Percentiles rank a stretch among this genome's conserved stretches.
Conservation (phyloP, 2,888 invertebrate species). For the Galeruca laticollis region DNA sequence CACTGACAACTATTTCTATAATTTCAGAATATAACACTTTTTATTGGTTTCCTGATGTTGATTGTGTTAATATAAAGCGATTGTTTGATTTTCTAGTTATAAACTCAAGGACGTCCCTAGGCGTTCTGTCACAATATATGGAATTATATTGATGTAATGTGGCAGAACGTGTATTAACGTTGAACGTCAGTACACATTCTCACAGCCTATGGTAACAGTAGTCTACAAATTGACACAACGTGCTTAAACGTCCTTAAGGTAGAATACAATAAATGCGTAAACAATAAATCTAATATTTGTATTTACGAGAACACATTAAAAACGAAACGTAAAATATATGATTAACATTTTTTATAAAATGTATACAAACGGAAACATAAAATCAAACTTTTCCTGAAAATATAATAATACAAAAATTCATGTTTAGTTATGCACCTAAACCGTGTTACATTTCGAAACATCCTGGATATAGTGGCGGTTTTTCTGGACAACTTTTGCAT, state of each 20-base stretch:
- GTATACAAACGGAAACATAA: not conserved
- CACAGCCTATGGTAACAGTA: no score
- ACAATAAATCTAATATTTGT: no score
- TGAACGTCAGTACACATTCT: no score
- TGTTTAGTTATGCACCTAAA: not conserved
- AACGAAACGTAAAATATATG: no score
- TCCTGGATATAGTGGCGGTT: conserved; percentile 10
- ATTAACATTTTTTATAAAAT: conserved; percentile 10
- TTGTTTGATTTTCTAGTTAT: not conserved
- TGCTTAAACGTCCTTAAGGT: not conserved
- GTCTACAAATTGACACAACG: conserved; percentile 1
- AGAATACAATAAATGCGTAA: not conserved
- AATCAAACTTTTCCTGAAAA: not conserved
- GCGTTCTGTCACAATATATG: not conserved
- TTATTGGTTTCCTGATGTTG: not conserved
- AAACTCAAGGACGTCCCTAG: conserved; percentile 3
- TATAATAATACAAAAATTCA: not conserved
- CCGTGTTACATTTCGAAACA: not conserved
- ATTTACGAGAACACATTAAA: no score
- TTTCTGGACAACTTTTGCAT: conserved; percentile 11
- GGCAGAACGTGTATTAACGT: no score
- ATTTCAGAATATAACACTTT: not conserved
- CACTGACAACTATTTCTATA: conserved; percentile 8
- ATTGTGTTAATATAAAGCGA: conserved; percentile 1
- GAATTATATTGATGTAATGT: not conserved